Evolutionary conservation across 2,113 vertebrate species (phyloP).

Genomic region (Scytalopus superciliaris): DNA sequence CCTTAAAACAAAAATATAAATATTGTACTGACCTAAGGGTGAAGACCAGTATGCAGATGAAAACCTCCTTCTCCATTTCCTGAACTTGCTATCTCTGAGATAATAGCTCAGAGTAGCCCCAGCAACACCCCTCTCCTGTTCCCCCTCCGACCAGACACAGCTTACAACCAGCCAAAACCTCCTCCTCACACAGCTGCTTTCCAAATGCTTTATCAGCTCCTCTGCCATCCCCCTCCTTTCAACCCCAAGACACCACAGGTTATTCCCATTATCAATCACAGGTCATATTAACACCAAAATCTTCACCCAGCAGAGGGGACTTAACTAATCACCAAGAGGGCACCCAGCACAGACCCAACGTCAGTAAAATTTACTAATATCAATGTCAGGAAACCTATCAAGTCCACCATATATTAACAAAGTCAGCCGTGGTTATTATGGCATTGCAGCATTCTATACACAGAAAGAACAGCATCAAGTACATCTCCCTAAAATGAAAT

Average conservation of each 20-base stretch:
- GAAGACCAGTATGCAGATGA: background rate
- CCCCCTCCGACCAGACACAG: background rate
- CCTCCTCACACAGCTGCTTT: background rate
- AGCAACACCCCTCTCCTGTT: background rate
- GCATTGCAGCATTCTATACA: too few species aligned
- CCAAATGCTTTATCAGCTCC: background rate
- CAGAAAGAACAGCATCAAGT: background rate
- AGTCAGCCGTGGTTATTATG: background rate
- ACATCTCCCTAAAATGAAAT: background rate
- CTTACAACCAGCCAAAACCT: background rate
- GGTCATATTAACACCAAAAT: background rate
- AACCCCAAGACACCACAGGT: fast-evolving
- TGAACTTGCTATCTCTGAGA: background rate
- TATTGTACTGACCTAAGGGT: background rate
- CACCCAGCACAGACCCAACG: background rate
- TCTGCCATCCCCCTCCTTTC: background rate
- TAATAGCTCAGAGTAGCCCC: background rate
- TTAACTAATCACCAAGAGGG: background rate
- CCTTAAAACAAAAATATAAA: background rate
- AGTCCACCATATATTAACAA: background rate
- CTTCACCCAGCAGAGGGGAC: background rate
- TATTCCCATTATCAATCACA: background rate
- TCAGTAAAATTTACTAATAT: background rate
- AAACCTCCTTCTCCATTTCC: background rate
- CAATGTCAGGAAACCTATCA: background rate